A percentile compares a stretch with the other conserved stretches of the same genome.
These are phyloP conservation scores for Drosophila melanogaster DNA, from an alignment of 1,140 invertebrate species.

Conservation along the genomic window Release_6_plus_ISO1_MT NC_004354.4:12601501-12602000, in stretches of 20 bases:
- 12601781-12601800: conserved; percentile 15
- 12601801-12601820: conserved; percentile 65
- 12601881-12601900: conserved; percentile 79
- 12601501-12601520: conserved; percentile 9
- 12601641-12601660: conserved; percentile 63
- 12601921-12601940: background rate
- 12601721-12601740: conserved; percentile 59
- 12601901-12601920: conserved; percentile 41
- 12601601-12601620: conserved; percentile 83
- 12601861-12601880: conserved; percentile 78
- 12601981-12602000: conserved; percentile 11
- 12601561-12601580: conserved; percentile 41
- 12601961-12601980: conserved; percentile 15
- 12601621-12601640: conserved; percentile 75
- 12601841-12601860: conserved; percentile 40
- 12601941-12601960: conserved; percentile 7
- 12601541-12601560: conserved; percentile 38
- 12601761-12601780: conserved; percentile 46
- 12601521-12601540: conserved; percentile 47
- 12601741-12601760: conserved; percentile 48
- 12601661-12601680: conserved; percentile 24
- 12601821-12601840: conserved; percentile 64
- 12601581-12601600: conserved; percentile 84
- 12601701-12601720: conserved; percentile 67
- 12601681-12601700: conserved; percentile 41